phyloP scores from a whole-genome alignment of 2,888 invertebrate species.

The Hyles lineata region DNA sequence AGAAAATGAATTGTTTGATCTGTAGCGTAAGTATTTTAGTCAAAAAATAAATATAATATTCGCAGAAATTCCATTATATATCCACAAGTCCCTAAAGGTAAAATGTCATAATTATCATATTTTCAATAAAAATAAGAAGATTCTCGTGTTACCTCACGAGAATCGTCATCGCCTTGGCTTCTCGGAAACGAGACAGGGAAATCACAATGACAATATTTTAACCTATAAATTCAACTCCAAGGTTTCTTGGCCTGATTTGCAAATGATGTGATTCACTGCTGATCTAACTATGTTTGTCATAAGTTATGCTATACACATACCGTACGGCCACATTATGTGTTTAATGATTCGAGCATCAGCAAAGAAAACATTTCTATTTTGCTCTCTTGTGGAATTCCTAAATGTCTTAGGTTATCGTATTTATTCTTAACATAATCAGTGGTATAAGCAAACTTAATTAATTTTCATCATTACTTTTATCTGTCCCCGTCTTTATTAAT shows the following conservation, averaged over 20 bases:
- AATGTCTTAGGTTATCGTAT: not conserved
- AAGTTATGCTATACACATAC: not conserved
- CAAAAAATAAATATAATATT: too few species aligned
- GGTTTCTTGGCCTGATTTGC: conserved; percentile 27
- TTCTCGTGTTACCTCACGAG: too few species aligned
- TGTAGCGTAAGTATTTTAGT: too few species aligned
- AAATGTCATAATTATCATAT: too few species aligned
- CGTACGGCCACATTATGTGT: not conserved
- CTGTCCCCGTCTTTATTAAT: not conserved
- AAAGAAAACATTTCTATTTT: not conserved
- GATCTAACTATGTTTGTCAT: conserved; percentile 17
- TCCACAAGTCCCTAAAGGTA: too few species aligned
- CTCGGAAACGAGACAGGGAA: not conserved
- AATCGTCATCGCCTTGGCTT: not conserved
- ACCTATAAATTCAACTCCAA: conserved; percentile 16
- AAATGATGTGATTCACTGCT: conserved; percentile 26
- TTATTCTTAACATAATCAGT: not conserved
- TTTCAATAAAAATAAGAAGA: too few species aligned
- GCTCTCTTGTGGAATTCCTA: not conserved
- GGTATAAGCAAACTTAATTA: not conserved
- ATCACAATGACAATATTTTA: conserved; percentile 32
- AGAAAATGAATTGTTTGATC: too few species aligned
- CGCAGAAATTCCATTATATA: too few species aligned
- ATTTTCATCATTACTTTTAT: conserved; percentile 11
- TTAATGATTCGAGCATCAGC: not conserved